Base-by-base conservation (phyloP, 2,888 invertebrate species). In the Arrhopalites spinosus region DNA sequence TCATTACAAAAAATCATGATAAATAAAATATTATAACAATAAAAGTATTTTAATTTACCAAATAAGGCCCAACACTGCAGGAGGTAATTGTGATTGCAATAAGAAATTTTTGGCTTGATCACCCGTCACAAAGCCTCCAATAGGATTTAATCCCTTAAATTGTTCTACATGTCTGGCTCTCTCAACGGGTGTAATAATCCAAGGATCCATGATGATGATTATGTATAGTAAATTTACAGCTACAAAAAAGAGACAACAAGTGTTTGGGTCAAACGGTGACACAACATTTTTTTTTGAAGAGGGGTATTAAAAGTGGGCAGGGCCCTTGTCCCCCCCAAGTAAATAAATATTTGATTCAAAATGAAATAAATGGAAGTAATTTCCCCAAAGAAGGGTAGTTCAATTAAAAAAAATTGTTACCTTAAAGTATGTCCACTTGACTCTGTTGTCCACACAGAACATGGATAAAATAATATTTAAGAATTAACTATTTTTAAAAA, bases 81-180 rank as follows among this genome's bases (percentile, higher is more conserved):
- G 94, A 7, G 96, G 94, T 79, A 99, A 88, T 84, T 96, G 95
- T 0, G 97, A 96, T 86, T 93, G 93, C 78, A 98, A 87, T 85
- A 99, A 91, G 85, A 98, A 95, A 70, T 93, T 91, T 86, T 97
- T 95, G 0, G 97, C 98, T 85, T 96, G 95, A 75, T 92, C 93
- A 0, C 96, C 98, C 23, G 94, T 95, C 17, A 98, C 90, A 83
- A 92, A 90, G 1, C 96, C 97, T 85, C 91, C 92, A 50, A 90
- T 88, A 0, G 97, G 97, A 70, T 93, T 93, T 8, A 98, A 88
- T 77, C 92, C 90, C 75, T 91, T 90, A 86, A 98, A 98, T 87
- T 98, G 98, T 82, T 94, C 92, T 78, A 94, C 92, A 86, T 96
- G 96, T 85, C 95, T 92, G 2, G 89, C 89, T 83, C 94, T 90